Evolutionary conservation across 2,888 invertebrate genomes (phyloP), one percentile per base, ranked within the genome.

Genomic region (Elysia crispata): DNA sequence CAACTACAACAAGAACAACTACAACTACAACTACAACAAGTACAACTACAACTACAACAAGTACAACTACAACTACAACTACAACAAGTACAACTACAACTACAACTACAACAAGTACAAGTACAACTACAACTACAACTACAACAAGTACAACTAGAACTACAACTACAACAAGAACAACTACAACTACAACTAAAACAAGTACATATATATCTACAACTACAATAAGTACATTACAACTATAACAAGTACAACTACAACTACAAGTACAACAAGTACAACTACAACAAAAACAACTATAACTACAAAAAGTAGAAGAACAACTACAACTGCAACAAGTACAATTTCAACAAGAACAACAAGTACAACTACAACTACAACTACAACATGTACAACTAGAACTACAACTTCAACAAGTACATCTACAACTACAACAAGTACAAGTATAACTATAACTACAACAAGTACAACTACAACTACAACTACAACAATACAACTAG

Each of bases 401-500:
- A n/a, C n/a, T n/a, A n/a, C n/a, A n/a, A n/a, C n/a, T n/a, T n/a
- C n/a, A n/a, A n/a, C n/a, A n/a, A n/a, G n/a, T 11, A 64, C 64
- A 64, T 18, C 25, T 23, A 20, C 64, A 18, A 64, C 64, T 11
- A n/a, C n/a, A n/a, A n/a, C n/a, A n/a, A n/a, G n/a, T n/a, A n/a
- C n/a, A n/a, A n/a, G n/a, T n/a, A n/a, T 23, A 11, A 64, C 64
- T 18, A 64, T 25, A 64, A 64, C 64, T n/a, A 64, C 13, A 64
- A 20, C 11, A 64, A 20, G n/a, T 64, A 64, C 64, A n/a, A 64
- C 64, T 64, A 64, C 64, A 64, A 64, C 64, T 18, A n/a, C n/a
- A n/a, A n/a, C n/a, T n/a, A n/a, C n/a, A n/a, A n/a, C n/a, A n/a
- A n/a, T n/a, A n/a, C n/a, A 54, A 54, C 54, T 15, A 13, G 18